Base-by-base conservation (phyloP, 2,888 invertebrate genomes). In the Tridacna crocea region DNA sequence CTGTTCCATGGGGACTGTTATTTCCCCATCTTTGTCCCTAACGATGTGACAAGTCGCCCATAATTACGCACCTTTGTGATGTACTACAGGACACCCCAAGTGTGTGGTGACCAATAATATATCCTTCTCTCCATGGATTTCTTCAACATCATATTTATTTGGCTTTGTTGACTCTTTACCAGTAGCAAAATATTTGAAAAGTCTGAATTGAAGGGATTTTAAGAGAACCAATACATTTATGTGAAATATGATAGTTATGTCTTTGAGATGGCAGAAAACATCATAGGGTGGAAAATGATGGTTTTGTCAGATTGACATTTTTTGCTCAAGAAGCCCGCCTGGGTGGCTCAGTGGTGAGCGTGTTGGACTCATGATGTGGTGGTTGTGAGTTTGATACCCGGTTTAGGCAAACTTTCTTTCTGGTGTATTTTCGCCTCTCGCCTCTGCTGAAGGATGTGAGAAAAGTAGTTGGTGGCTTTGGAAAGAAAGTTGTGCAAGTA, bases 21-120 rank as follows among this genome's bases (percentile, higher is more conserved):
- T 77, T 77, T 77, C 22, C 47, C 24, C 26, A 58, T 70, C 47
- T 68, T 24, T 76, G 76, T 77, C 77, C 47, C 60, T 47, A 77
- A 77, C 47, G 27, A 48, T 63, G 80, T 74, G 80, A 74, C 77
- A 77, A 63, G 26, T 55, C 26, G 8, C 47, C 66, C 22, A 61
- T 80, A 75, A 83, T 83, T 83, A 83, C 78, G 61, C 83, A 83
- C 83, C 77, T 83, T 47, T 63, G 72, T 83, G 80, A 83, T 80
- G 72, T 83, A 83, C 66, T 72, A 61, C 48, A 66, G 19, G 48
- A 66, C 60, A 55, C 72, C 47, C 61, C 46, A 58, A 47, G 83
- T 77, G 80, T 74, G 74, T 74, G 74, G 76, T 75, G 78, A 75
- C 75, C 83, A 80, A 75, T 75, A 75, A 66, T 36, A 55, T 55